These are phyloP conservation scores for Dendrolimus pini DNA, from an alignment of 2,888 invertebrate species.

Conservation along the genomic window DNA sequence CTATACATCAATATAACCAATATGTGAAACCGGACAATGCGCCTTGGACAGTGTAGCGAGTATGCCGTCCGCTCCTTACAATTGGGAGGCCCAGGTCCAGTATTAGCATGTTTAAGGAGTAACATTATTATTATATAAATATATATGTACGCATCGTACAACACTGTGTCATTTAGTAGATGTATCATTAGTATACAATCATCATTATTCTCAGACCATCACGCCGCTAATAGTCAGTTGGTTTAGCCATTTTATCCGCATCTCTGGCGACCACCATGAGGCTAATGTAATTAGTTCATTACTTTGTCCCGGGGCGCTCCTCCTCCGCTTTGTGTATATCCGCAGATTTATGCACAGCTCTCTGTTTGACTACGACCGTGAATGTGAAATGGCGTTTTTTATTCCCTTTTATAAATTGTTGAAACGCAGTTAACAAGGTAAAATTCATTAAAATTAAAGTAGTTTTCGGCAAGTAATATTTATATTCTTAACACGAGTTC, in stretches of 20 bases:
- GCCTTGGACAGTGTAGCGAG: no score
- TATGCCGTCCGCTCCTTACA: no score
- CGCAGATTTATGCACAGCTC: slow-evolving; percentile 54
- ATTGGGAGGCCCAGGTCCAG: no score
- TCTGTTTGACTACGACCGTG: slow-evolving; percentile 45
- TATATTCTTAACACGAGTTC: no score
- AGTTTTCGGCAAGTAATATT: no score
- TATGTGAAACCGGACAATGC: no score
- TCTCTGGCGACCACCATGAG: slow-evolving; percentile 40
- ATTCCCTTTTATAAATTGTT: slow-evolving; percentile 28
- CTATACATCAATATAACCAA: no score
- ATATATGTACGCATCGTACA: neutral
- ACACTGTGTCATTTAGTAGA: slow-evolving; percentile 16
- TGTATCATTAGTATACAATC: slow-evolving; percentile 29
- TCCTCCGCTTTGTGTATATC: slow-evolving; percentile 46
- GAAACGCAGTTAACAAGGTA: slow-evolving; percentile 19
- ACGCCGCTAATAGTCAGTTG: slow-evolving; percentile 40
- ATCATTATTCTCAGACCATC: slow-evolving; percentile 36
- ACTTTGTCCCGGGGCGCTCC: slow-evolving; percentile 53
- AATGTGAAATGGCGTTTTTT: slow-evolving; percentile 45
- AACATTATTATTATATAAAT: no score
- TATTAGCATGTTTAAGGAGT: no score
- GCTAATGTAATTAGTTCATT: slow-evolving; percentile 73
- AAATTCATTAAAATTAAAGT: neutral
- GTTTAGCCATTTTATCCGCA: slow-evolving; percentile 49